phyloP scores from a whole-genome alignment of 2,797 vertebrate genomes.

The Eutrigla gurnardus region DNA sequence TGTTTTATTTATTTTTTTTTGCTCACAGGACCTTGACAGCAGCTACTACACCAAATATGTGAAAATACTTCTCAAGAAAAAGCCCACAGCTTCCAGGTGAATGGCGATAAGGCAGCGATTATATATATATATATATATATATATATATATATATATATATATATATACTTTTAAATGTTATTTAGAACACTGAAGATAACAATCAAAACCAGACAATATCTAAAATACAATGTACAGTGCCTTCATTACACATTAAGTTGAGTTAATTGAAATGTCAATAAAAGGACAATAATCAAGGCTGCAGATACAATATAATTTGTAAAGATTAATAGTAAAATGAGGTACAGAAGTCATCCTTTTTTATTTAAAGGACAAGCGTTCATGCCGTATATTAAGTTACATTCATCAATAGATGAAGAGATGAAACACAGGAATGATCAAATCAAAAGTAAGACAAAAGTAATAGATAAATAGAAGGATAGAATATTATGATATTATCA shows the following conservation, averaged over 20 bases:
- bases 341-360: neutral
- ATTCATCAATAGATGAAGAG: too few relatives aligned
- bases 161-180: too few relatives aligned
- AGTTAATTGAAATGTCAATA: neutral
- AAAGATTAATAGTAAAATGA: neutral
- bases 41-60: conserved; percentile 89
- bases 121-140: too few relatives aligned
- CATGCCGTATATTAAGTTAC: neutral
- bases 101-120: neutral
- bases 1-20: conserved; percentile 1
- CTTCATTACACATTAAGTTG: neutral
- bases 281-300: neutral
- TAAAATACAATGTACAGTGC: neutral
- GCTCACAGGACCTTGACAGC: conserved; percentile 83
- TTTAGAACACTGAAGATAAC: neutral
- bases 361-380: neutral
- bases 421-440: too few relatives aligned
- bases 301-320: neutral
- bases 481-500: too few relatives aligned
- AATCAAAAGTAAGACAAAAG: too few relatives aligned
- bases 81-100: conserved; percentile 81
- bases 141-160: too few relatives aligned
- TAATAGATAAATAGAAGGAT: too few relatives aligned
- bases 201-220: neutral
- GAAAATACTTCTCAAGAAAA: conserved; percentile 87